Conservation (phyloP, 2,113 vertebrate species). For the Natator depressus region DNA sequence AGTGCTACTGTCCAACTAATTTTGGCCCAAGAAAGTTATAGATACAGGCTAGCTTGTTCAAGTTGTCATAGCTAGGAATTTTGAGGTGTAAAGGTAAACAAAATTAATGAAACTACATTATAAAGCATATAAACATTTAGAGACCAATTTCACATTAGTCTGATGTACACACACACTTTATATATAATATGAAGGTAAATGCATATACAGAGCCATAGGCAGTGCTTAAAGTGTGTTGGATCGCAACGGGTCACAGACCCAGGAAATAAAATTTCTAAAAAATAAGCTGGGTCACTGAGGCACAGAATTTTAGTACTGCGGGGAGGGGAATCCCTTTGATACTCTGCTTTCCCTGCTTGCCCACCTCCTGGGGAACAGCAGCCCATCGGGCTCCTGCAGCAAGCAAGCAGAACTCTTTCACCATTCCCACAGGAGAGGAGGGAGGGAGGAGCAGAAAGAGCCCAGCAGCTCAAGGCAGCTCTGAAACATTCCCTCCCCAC, state of each 20-base stretch:
- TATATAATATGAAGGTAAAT: background rate
- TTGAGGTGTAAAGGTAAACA: background rate
- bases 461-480: background rate
- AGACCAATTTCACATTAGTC: background rate
- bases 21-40: background rate
- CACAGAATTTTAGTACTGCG: background rate
- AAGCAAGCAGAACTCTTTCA: background rate
- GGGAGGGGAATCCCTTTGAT: background rate
- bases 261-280: background rate
- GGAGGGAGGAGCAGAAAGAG: background rate
- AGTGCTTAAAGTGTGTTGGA: background rate
- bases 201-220: background rate
- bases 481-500: background rate
- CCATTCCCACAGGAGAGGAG: background rate
- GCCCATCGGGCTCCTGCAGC: background rate
- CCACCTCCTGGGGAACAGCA: background rate
- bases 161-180: background rate
- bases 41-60: background rate
- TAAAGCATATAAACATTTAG: background rate
- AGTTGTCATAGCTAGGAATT: background rate
- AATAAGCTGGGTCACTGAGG: background rate
- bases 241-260: background rate
- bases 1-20: background rate
- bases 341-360: background rate
- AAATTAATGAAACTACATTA: background rate